phyloP scores from a whole-genome alignment of 1,140 invertebrate genomes.

The Zaprionus lachaisei region DNA sequence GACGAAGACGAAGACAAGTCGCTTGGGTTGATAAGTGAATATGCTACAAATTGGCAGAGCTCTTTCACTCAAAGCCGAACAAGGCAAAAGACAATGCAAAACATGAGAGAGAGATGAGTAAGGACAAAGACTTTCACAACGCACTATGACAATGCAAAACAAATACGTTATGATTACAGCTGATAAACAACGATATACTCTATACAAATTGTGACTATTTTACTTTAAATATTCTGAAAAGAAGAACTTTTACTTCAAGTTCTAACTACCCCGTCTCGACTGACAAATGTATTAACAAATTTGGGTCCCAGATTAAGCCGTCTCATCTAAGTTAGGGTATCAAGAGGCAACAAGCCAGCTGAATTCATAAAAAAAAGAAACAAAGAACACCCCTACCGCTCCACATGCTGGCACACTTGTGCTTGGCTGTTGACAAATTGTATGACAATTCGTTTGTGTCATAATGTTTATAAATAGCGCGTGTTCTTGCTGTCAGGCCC shows the following conservation, averaged over 20 bases:
- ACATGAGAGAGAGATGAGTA: constrained; percentile 23
- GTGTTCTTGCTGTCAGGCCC: constrained; percentile 73
- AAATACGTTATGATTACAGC: background rate
- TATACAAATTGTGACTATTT: background rate
- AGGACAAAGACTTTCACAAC: constrained; percentile 36
- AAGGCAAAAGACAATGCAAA: constrained; percentile 52
- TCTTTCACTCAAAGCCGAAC: constrained; percentile 35
- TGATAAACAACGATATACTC: constrained; percentile 11
- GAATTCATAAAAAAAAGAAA: constrained; percentile 37
- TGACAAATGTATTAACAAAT: background rate
- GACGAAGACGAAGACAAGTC: constrained; percentile 16
- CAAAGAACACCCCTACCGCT: constrained; percentile 9
- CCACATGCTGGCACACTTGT: constrained; percentile 50
- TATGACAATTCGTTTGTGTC: constrained; percentile 83
- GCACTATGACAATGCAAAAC: constrained; percentile 42
- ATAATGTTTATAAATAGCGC: constrained; percentile 83
- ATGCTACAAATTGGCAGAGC: constrained; percentile 73
- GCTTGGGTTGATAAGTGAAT: constrained; percentile 68
- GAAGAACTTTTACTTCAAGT: background rate
- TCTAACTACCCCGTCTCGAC: background rate
- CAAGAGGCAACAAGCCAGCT: constrained; percentile 35
- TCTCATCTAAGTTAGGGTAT: constrained; percentile 32
- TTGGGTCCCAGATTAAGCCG: constrained; percentile 39
- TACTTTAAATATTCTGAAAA: background rate
- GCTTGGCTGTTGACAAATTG: constrained; percentile 78